Base-by-base conservation (phyloP, 2,888 invertebrate genomes). In the Pantelozetes paolii region DNA sequence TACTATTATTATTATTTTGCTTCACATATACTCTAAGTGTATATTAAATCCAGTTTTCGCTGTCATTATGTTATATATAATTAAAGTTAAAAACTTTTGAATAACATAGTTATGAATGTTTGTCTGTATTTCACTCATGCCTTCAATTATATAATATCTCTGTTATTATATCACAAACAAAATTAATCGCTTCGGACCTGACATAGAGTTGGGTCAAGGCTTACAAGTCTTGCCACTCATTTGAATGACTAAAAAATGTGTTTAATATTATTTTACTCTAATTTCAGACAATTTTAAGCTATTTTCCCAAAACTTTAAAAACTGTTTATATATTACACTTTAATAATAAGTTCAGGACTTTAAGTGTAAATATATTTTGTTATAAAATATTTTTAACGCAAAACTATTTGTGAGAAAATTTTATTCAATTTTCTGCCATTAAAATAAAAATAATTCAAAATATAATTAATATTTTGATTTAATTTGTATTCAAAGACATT, bases 161-260 rank as follows among this genome's bases (percentile, higher is more conserved):
- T 18, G 45, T 9, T 18, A 50, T 50, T 20, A 50, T 50, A 20
- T 6, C 20, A 3, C 8, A 50, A 20, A 50, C 20, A 50, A 50
- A 50, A 50, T n/a, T 50, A 50, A 50, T 50, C 20, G 20, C 20
- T 50, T 50, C 50, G 50, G 50, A 20, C 50, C 50, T n/a, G 50
- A 50, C 18, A 50, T 50, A 50, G 50, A 50, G 50, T 50, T 50
- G 50, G 50, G 50, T 50, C 50, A 50, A 50, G 50, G 50, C 20
- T 50, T 50, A 9, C 50, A 50, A 50, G 50, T n/a, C 20, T 50
- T 50, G 36, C 6, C 50, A 20, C 50, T 20, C 20, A 50, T 50
- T 20, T n/a, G 6, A 50, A 50, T 50, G 50, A 5, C 50, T n/a
- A n/a, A 20, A 18, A 20, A 20, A 50, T 20, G 6, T 20, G 20